Base-by-base conservation (phyloP, 2,113 vertebrate genomes). In the Protobothrops mucrosquamatus region DNA sequence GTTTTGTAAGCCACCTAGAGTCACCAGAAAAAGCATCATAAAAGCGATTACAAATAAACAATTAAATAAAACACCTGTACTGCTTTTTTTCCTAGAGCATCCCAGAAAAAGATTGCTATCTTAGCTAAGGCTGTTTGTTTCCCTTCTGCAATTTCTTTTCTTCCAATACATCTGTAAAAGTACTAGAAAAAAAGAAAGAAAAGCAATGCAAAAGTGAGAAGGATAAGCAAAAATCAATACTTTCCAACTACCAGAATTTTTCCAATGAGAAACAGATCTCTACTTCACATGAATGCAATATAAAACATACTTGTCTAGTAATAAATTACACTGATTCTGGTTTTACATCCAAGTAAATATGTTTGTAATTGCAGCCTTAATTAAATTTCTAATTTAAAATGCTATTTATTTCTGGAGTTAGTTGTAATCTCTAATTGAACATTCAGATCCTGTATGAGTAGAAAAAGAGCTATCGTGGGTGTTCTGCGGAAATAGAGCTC, bases 371-470 rank as follows among this genome's bases (percentile, higher is more conserved):
- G 14, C 54, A 46, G 6, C 39, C 39, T 57, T 86, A 91, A 86
- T 92, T 69, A 92, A 39, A 69, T 55, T 18, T 92, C 48, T 88
- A 92, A 88, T 88, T 88, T 86, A 54, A 87, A 43, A 87, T 87
- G 57, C n/a, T 88, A 88, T 55, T 88, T 88, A 69, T 88, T 74
- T 92, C 26, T 86, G 24, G 34, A 86, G 4, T 57, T 86, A 48
- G 26, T 22, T 86, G 91, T 57, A 57, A 85, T 91, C 23, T 56
- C 52, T 56, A 10, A 39, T 39, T 86, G 86, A 91, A 91, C 56
- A 48, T 85, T 55, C 51, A 91, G 39, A 24, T 39, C 4, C 46
- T 3, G 2, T n/a, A 23, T 74, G 29, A 91, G 54, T 81, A 34
- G 22, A 51, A 91, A 56, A 86, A 43, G 24, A 57, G 7, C 69